A percentile compares a stretch with the other conserved stretches of the same genome.
Conservation (phyloP, 2,888 invertebrate genomes). For the Tholera decimalis region DNA sequence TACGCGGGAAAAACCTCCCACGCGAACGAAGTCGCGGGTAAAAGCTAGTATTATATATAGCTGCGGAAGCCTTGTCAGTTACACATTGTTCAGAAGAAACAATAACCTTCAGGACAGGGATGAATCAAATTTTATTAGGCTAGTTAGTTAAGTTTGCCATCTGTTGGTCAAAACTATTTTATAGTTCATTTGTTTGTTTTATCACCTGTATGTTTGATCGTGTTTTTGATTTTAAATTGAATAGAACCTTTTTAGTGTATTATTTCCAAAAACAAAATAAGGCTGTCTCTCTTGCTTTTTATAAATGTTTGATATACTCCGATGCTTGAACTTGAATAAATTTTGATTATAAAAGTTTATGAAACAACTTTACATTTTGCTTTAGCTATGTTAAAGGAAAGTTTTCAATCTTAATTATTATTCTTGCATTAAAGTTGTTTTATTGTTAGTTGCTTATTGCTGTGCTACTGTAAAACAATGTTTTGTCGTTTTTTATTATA, state of each 20-base stretch:
- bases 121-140: neutral
- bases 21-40: no score
- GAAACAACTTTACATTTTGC: no score
- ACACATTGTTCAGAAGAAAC: neutral
- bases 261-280: neutral
- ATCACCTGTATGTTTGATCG: neutral
- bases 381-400: no score
- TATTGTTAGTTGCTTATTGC: constrained; percentile 3
- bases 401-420: no score
- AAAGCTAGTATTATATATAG: no score
- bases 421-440: no score
- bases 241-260: neutral
- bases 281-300: neutral
- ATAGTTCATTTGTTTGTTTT: constrained; percentile 3
- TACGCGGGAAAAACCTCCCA: no score
- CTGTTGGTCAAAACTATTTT: neutral
- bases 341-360: neutral
- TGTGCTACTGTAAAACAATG: neutral
- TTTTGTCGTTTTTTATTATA: neutral
- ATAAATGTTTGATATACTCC: neutral
- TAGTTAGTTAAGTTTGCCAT: neutral
- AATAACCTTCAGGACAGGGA: no score
- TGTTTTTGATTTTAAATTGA: neutral
- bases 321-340: neutral
- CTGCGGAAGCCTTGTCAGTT: no score